Evolutionary conservation across 2,797 vertebrate genomes (phyloP), one percentile per base, ranked within the genome.

Genomic region (Tamandua tetradactyla): DNA sequence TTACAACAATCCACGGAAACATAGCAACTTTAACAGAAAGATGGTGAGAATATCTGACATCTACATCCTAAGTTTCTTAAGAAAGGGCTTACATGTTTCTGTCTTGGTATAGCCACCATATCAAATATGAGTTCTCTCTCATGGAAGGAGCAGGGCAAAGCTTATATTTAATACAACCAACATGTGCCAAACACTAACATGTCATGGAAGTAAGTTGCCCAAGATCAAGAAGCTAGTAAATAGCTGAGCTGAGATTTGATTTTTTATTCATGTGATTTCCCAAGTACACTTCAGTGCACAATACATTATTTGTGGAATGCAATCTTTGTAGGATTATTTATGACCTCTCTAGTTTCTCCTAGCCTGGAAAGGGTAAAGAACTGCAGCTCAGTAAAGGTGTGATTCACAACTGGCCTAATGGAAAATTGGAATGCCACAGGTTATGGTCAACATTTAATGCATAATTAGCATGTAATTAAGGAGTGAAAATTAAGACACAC

Each of bases 401-500:
- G 69, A 95, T 74, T 91, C 78, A 91, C 64, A 80, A 75, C 25
- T 76, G 32, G 81, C 68, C 52, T 47, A 75, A 81, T 18, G 42
- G 79, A 13, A 57, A 64, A 42, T 7, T 84, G 57, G 68, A 94
- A 79, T 81, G 66, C 66, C 68, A 68, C 27, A 47, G 52, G 18
- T 49, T 64, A 68, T 4, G 52, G 96, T 69, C 95, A 87, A 78
- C 66, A 66, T 75, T 94, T 62, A 55, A 83, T 44, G 23, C 40
- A 71, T 78, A 82, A 94, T 88, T 86, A 86, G 62, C 71, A 32
- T 81, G 17, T 74, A 87, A 95, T 87, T 79, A 93, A 95, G 76
- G 93, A 62, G 64, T 59, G 89, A 89, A 88, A 91, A 61, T 17
- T 80, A 92, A 95, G 47, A 64, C 30, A 35, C 17, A 75, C 35